Evolutionary conservation across 2,797 vertebrate species (phyloP).

Genomic region (Fratercula arctica): DNA sequence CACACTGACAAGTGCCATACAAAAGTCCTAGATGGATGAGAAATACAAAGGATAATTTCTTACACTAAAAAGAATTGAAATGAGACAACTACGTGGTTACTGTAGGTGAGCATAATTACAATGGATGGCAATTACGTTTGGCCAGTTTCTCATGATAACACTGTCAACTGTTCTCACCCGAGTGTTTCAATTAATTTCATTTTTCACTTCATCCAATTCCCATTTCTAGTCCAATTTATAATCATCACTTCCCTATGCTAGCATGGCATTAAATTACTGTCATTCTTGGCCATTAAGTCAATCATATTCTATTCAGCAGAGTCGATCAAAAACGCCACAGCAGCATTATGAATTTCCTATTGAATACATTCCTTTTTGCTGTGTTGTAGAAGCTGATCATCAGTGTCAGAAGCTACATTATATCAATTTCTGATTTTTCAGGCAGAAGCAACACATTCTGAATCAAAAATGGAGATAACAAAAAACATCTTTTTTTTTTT

Average conservation of each 20-base stretch:
- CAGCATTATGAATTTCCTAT: background rate
- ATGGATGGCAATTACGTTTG: background rate
- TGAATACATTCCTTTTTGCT: background rate
- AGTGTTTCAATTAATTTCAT: slow-evolving; percentile 18
- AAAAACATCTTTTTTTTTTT: accelerated
- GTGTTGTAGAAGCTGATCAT: background rate
- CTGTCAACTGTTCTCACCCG: background rate
- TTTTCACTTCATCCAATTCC: slow-evolving; percentile 36
- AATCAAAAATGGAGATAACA: background rate
- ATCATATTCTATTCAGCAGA: background rate
- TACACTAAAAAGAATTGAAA: background rate
- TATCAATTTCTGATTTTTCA: background rate
- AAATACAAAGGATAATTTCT: background rate
- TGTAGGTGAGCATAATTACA: background rate
- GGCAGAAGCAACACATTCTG: background rate
- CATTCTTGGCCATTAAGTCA: slow-evolving; percentile 31
- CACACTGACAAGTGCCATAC: background rate
- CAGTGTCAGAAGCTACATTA: background rate
- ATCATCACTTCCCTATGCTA: background rate
- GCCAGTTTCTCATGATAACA: background rate
- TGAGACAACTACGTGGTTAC: background rate
- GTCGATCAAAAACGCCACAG: background rate
- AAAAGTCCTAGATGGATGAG: background rate
- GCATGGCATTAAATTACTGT: background rate
- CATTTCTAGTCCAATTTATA: slow-evolving; percentile 10